Evolutionary conservation across 2,888 invertebrate genomes (phyloP).

Genomic region (Eudasyphora cyanicolor): DNA sequence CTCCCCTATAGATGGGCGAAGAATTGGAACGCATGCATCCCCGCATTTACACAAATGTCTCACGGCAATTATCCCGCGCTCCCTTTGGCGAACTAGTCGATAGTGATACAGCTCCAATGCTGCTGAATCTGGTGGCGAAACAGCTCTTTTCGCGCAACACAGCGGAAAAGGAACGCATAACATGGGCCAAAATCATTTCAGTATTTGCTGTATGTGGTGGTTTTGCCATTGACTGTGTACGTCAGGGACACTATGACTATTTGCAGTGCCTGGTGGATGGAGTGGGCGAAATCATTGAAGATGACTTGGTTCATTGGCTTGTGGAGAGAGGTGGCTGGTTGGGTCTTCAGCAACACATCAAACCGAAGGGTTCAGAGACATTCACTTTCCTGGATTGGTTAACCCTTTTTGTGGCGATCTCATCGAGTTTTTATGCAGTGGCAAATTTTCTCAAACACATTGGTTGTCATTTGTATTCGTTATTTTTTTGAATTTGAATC

Average conservation of each 20-base stretch:
- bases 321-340: slow-evolving; percentile 91
- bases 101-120: slow-evolving; percentile 80
- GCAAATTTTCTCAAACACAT: slow-evolving; percentile 76
- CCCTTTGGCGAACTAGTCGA: slow-evolving; percentile 82
- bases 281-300: slow-evolving; percentile 87
- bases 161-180: slow-evolving; percentile 79
- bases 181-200: slow-evolving; percentile 90
- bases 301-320: slow-evolving; percentile 87
- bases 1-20: slow-evolving; percentile 81
- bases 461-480: slow-evolving; percentile 78
- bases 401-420: slow-evolving; percentile 77
- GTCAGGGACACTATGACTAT: slow-evolving; percentile 88
- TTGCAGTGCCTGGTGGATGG: slow-evolving; percentile 89
- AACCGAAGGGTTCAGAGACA: slow-evolving; percentile 73
- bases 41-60: slow-evolving; percentile 86
- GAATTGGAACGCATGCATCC: slow-evolving; percentile 91
- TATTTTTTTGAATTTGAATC: slow-evolving; percentile 73
- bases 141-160: slow-evolving; percentile 84
- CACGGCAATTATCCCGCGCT: slow-evolving; percentile 86
- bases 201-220: slow-evolving; percentile 92
- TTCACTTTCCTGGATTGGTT: slow-evolving; percentile 78
- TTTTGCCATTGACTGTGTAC: slow-evolving; percentile 89
- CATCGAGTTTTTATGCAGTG: slow-evolving; percentile 77
- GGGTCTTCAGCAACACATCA: slow-evolving; percentile 77
- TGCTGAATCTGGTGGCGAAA: slow-evolving; percentile 86